phyloP scores from a whole-genome alignment of 1,140 invertebrate genomes.

The Eurosta solidaginis region DNA sequence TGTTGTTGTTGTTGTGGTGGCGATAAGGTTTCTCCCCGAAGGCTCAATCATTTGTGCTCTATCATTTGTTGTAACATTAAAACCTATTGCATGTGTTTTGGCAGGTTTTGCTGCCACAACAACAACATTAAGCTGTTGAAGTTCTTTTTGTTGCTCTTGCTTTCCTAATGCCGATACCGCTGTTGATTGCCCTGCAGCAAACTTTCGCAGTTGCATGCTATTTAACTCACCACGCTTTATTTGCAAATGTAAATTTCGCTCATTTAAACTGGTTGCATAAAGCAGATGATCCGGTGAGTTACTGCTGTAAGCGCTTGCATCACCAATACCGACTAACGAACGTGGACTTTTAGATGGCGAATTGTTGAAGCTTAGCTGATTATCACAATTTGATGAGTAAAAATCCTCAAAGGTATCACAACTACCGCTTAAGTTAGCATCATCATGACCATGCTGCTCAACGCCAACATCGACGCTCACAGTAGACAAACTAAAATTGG shows the following conservation, averaged over 20 bases:
- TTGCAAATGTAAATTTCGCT: constrained; percentile 18
- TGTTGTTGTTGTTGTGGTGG: not conserved
- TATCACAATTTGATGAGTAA: constrained; percentile 45
- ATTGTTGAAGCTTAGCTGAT: constrained; percentile 42
- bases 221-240: not conserved
- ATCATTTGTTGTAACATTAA: constrained; percentile 33
- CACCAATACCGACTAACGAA: constrained; percentile 31
- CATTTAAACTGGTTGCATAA: constrained; percentile 19
- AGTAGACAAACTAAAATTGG: constrained; percentile 35
- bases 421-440: not conserved
- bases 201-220: not conserved
- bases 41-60: not conserved
- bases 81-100: constrained; percentile 40
- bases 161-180: not conserved
- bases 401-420: constrained; percentile 37
- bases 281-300: not conserved
- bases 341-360: constrained; percentile 43
- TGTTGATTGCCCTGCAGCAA: not conserved
- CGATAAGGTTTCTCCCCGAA: too few species aligned
- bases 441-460: not conserved
- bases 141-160: not conserved
- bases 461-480: not conserved
- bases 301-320: constrained; percentile 15
- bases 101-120: constrained; percentile 40
- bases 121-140: constrained; percentile 30